Evolutionary conservation across 2,888 invertebrate genomes (phyloP).

Genomic region (Phalangium opilio): DNA sequence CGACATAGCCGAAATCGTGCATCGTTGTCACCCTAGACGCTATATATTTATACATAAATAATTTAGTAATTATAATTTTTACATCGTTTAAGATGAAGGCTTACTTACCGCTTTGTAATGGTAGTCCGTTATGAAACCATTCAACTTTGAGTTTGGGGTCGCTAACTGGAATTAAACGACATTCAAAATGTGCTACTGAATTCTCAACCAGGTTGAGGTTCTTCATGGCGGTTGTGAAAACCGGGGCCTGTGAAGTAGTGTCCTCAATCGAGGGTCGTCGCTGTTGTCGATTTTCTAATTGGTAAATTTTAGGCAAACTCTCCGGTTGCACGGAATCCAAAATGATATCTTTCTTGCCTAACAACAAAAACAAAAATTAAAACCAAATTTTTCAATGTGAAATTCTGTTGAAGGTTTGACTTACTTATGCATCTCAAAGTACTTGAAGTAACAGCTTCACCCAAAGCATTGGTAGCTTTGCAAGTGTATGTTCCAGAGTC

Average conservation of each 20-base stretch:
- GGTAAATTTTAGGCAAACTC: slow-evolving; percentile 77
- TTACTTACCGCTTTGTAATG: slow-evolving; percentile 22
- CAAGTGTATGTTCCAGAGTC: slow-evolving; percentile 93
- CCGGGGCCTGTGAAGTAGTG: slow-evolving; percentile 40
- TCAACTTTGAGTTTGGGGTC: slow-evolving; percentile 56
- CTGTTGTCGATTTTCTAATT: slow-evolving; percentile 54
- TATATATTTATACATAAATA: slow-evolving; percentile 12
- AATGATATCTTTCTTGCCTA: slow-evolving; percentile 45
- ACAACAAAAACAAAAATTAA: not conserved
- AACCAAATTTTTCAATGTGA: not conserved
- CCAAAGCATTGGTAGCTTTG: slow-evolving; percentile 78
- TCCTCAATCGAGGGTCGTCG: slow-evolving; percentile 13
- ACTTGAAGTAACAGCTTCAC: slow-evolving; percentile 87
- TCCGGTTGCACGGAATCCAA: slow-evolving; percentile 84
- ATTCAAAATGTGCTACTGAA: slow-evolving; percentile 84
- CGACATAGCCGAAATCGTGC: slow-evolving; percentile 96
- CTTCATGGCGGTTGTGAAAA: slow-evolving; percentile 66
- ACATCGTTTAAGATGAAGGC: not conserved
- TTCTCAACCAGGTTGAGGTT: slow-evolving; percentile 59
- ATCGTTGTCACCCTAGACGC: slow-evolving; percentile 87
- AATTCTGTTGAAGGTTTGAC: no score
- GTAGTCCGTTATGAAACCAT: slow-evolving; percentile 31
- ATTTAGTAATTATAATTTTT: not conserved
- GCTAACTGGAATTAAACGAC: slow-evolving; percentile 54
- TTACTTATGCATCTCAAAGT: slow-evolving; percentile 39